These are phyloP conservation scores for Anser cygnoides DNA, from an alignment of 2,113 vertebrate genomes.

Conservation along the genomic window DNA sequence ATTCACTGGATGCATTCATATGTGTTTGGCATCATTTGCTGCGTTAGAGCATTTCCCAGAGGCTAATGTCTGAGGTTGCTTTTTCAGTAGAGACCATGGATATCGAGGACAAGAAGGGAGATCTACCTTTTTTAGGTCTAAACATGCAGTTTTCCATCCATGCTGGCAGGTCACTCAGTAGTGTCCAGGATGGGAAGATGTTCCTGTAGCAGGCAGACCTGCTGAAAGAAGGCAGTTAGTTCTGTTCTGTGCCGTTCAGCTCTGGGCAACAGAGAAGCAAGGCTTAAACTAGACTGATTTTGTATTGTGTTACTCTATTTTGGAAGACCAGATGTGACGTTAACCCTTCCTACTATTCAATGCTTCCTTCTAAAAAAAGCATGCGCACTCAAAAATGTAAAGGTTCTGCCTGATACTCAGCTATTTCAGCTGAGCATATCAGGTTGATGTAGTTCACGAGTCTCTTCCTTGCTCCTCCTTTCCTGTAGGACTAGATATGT, in stretches of 20 bases:
- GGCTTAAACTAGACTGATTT: fast-evolving
- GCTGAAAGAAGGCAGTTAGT: not conserved
- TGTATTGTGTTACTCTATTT: not conserved
- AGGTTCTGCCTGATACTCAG: not conserved
- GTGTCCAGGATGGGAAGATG: not conserved
- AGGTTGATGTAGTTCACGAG: not conserved
- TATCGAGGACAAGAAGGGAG: not conserved
- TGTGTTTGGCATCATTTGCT: not conserved
- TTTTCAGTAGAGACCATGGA: not conserved
- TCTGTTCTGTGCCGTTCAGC: not conserved
- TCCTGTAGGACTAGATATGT: not conserved
- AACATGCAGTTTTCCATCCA: not conserved
- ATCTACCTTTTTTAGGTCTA: not conserved
- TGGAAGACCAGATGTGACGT: not conserved
- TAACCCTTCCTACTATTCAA: not conserved
- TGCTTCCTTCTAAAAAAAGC: not conserved
- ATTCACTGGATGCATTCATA: not conserved
- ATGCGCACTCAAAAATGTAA: not conserved
- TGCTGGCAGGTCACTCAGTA: not conserved
- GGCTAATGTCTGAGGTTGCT: not conserved
- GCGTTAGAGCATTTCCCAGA: not conserved
- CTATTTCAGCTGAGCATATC: not conserved
- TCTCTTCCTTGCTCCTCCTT: not conserved
- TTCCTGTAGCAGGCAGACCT: not conserved
- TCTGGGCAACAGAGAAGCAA: not conserved